Evolutionary conservation across 2,797 vertebrate genomes (phyloP).

Genomic region (Acomys russatus): DNA sequence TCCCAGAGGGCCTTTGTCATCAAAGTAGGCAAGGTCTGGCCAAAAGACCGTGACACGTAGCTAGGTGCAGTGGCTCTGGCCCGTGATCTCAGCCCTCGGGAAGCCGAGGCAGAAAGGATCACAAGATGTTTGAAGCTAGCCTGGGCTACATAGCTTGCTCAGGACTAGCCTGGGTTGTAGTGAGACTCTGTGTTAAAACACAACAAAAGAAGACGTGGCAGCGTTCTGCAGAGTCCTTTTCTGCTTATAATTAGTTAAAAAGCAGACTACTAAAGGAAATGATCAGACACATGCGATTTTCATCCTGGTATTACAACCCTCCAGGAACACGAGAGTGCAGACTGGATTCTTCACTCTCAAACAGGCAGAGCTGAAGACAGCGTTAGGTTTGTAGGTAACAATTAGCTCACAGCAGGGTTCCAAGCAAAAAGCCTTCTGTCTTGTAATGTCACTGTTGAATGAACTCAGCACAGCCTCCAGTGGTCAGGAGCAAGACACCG

Average conservation of each 20-base stretch:
- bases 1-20: background rate
- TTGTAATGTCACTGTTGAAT: background rate
- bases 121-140: background rate
- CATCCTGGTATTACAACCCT: background rate
- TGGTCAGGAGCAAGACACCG: background rate
- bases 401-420: background rate
- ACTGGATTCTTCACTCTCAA: conserved; percentile 1
- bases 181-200: background rate
- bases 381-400: background rate
- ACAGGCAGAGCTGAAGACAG: background rate
- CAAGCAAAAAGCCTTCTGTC: conserved; percentile 14
- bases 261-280: background rate
- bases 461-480: background rate
- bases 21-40: background rate
- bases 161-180: background rate
- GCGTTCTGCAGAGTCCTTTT: background rate
- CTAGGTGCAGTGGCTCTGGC: background rate
- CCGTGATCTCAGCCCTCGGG: background rate
- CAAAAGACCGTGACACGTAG: background rate
- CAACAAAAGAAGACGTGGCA: background rate
- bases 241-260: conserved; percentile 17
- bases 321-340: background rate
- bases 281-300: background rate
- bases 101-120: background rate
- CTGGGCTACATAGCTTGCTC: background rate